Percentiles rank a stretch among this genome's conserved stretches.
phyloP scores from a whole-genome alignment of 2,797 vertebrate genomes.

The Danio tinwini region DNA sequence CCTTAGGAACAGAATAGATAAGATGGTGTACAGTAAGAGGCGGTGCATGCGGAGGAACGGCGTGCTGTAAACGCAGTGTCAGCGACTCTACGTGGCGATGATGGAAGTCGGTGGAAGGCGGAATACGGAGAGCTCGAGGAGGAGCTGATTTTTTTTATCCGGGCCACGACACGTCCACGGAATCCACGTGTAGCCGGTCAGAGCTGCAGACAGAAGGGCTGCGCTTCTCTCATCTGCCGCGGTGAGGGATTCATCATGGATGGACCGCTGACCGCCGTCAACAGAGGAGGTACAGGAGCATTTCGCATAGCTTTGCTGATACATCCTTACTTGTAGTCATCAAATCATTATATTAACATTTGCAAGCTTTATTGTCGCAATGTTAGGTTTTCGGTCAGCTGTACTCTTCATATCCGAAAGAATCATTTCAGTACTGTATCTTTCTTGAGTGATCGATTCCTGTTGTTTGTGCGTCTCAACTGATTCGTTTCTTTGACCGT shows the following conservation, averaged over 20 bases:
- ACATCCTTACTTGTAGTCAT: neutral
- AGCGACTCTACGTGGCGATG: constrained; percentile 50
- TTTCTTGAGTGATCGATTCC: neutral
- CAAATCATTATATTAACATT: neutral
- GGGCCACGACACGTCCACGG: constrained; percentile 37
- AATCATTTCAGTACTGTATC: neutral
- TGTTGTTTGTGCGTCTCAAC: neutral
- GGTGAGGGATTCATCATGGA: constrained; percentile 11
- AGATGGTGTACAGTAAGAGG: neutral
- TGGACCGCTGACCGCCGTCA: neutral
- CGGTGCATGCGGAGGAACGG: neutral
- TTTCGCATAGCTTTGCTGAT: neutral
- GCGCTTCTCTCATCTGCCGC: constrained; percentile 1
- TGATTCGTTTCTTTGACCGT: neutral
- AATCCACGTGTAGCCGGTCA: constrained; percentile 50
- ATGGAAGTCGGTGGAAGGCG: constrained; percentile 22
- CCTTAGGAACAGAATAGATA: neutral
- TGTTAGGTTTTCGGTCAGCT: neutral
- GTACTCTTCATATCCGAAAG: neutral
- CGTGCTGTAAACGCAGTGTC: constrained; percentile 10
- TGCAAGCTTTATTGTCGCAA: neutral
- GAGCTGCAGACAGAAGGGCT: constrained; percentile 16
- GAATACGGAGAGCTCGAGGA: constrained; percentile 24
- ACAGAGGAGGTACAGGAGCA: neutral
- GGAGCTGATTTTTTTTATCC: constrained; percentile 31